Percentiles rank a stretch among this genome's conserved stretches.
Evolutionary conservation across 2,113 vertebrate genomes (phyloP).

Genomic region (Astatotilapia flaviijosephi): DNA sequence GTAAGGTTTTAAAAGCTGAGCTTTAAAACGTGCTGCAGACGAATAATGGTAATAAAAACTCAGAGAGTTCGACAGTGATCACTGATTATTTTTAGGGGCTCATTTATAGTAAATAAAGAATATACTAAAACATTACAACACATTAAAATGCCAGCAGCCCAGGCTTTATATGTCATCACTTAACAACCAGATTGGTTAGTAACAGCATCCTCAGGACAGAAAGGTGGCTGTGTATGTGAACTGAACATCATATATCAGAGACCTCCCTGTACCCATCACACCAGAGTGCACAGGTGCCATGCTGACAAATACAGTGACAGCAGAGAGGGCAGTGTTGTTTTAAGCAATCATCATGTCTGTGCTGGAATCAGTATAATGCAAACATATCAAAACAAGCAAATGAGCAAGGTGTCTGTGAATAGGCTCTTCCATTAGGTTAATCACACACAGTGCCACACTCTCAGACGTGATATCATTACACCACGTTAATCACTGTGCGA

Average conservation of each 20-base stretch:
- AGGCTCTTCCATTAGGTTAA: constrained; percentile 32
- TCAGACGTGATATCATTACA: constrained; percentile 32
- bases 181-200: not conserved
- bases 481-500: not conserved
- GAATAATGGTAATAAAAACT: not conserved
- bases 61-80: not conserved
- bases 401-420: constrained; percentile 13
- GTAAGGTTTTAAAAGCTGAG: not conserved
- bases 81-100: not conserved
- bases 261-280: not conserved
- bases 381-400: constrained; percentile 50
- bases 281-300: not conserved
- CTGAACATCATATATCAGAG: not conserved
- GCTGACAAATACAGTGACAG: not conserved
- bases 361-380: constrained; percentile 39
- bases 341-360: constrained; percentile 29
- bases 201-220: not conserved
- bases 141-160: not conserved
- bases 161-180: not conserved
- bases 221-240: not conserved
- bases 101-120: not conserved
- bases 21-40: not conserved
- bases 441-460: constrained; percentile 24
- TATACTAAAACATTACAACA: not conserved
- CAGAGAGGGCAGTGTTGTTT: not conserved